Percentiles rank a stretch among this genome's conserved stretches.
These are phyloP conservation scores for Leptodactylus fuscus DNA, from an alignment of 2,113 vertebrate genomes.

Conservation along the genomic window DNA sequence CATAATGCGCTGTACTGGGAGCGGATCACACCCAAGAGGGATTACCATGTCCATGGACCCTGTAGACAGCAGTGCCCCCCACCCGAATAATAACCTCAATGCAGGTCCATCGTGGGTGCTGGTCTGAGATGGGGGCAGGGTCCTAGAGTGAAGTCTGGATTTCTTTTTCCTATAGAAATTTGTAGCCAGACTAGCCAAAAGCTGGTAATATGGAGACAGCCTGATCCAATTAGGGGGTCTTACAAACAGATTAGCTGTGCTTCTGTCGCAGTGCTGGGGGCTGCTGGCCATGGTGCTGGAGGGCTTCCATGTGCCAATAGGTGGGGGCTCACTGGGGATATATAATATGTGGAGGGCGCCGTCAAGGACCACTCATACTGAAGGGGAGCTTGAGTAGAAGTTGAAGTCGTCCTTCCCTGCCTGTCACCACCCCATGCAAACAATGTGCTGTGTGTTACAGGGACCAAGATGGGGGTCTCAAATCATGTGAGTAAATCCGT, in stretches of 20 bases:
- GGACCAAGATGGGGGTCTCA: slow-evolving; percentile 55
- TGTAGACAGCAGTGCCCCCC: neutral
- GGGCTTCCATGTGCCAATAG: slow-evolving; percentile 7
- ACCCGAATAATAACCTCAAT: neutral
- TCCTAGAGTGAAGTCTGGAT: slow-evolving; percentile 13
- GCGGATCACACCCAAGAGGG: slow-evolving; percentile 49
- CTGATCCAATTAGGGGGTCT: slow-evolving; percentile 68
- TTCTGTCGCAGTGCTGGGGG: slow-evolving; percentile 42
- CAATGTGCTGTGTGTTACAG: slow-evolving; percentile 66
- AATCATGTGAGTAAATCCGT: slow-evolving; percentile 63
- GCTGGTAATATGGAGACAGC: slow-evolving; percentile 64
- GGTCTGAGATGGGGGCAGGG: neutral
- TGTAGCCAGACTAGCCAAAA: slow-evolving; percentile 63
- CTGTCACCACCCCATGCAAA: slow-evolving; percentile 38
- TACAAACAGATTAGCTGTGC: slow-evolving; percentile 42
- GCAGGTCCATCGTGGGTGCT: slow-evolving; percentile 3
- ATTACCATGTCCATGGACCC: slow-evolving; percentile 37
- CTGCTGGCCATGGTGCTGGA: slow-evolving; percentile 39
- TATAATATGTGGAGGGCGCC: slow-evolving; percentile 58
- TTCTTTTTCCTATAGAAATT: slow-evolving; percentile 61
- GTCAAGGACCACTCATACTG: slow-evolving; percentile 53
- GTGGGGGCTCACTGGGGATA: slow-evolving; percentile 64
- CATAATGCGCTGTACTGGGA: slow-evolving; percentile 74
- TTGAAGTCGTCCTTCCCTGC: slow-evolving; percentile 1
- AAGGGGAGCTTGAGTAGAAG: neutral